Conservation (phyloP, 2,797 vertebrate genomes). For the Pantherophis vulpinus region DNA sequence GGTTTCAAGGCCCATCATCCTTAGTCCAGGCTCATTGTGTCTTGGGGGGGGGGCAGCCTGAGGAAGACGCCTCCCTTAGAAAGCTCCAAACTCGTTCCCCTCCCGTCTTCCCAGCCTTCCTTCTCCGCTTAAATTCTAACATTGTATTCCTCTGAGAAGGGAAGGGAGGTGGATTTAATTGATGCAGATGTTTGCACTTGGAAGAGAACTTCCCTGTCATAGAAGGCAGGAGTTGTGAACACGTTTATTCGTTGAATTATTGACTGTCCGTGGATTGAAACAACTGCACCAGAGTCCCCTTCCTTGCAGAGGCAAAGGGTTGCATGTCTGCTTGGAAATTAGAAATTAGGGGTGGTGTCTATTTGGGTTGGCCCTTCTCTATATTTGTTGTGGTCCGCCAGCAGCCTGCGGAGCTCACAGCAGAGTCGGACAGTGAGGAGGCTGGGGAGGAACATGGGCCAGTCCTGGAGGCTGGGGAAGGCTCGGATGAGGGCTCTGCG, state of each 20-base stretch:
- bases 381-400: no score
- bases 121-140: constrained; percentile 18
- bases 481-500: no score
- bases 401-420: no score
- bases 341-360: neutral
- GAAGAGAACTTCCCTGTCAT: constrained; percentile 48
- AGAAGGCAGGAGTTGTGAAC: constrained; percentile 44
- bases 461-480: no score
- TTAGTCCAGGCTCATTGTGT: neutral
- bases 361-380: neutral
- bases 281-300: neutral
- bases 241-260: constrained; percentile 55
- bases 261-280: constrained; percentile 42
- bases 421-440: no score
- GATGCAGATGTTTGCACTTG: constrained; percentile 53
- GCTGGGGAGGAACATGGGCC: no score
- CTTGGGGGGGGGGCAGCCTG: neutral
- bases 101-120: neutral
- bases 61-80: neutral
- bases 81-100: neutral
- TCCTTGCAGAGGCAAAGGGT: neutral
- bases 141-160: constrained; percentile 42
- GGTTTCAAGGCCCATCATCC: neutral
- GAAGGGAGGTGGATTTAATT: constrained; percentile 48
- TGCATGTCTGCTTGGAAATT: neutral